A percentile compares a stretch with the other conserved stretches of the same genome.
Evolutionary conservation across 2,113 vertebrate genomes (phyloP).

Genomic region (Channa maculata): DNA sequence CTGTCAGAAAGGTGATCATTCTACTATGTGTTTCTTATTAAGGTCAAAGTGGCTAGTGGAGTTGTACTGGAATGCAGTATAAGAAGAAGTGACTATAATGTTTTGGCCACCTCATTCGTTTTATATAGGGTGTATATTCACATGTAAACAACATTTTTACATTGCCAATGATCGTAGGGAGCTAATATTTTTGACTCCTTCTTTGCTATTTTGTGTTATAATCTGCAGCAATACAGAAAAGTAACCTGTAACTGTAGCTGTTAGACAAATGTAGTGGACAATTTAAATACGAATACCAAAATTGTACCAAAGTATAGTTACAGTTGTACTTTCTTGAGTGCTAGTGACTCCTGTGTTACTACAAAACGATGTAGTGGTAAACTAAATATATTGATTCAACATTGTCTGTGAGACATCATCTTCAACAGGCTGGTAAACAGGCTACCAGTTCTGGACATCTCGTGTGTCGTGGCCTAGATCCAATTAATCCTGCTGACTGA

Average conservation of each 20-base stretch:
- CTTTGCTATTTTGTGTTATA: background rate
- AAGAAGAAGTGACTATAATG: no score
- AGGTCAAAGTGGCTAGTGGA: no score
- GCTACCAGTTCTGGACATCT: slow-evolving; percentile 51
- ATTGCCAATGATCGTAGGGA: no score
- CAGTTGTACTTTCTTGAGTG: background rate
- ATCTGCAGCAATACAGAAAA: background rate
- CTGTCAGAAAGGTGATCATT: no score
- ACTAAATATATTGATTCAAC: slow-evolving; percentile 26
- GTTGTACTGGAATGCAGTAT: no score
- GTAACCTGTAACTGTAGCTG: background rate
- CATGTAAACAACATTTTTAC: background rate
- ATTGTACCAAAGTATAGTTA: background rate
- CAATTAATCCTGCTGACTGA: slow-evolving; percentile 68
- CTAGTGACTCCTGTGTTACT: slow-evolving; percentile 1
- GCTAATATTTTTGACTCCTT: background rate
- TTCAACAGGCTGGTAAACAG: no score
- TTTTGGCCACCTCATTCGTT: no score
- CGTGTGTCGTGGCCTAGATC: slow-evolving; percentile 38
- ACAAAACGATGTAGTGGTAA: background rate
- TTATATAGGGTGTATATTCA: background rate
- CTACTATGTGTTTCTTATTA: no score
- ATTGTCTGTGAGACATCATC: slow-evolving; percentile 19
- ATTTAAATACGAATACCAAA: background rate
- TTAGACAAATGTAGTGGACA: background rate